Evolutionary conservation across 1,140 invertebrate species (phyloP), one percentile per base, ranked within the genome.

Genomic region (Nylanderia fulva): DNA sequence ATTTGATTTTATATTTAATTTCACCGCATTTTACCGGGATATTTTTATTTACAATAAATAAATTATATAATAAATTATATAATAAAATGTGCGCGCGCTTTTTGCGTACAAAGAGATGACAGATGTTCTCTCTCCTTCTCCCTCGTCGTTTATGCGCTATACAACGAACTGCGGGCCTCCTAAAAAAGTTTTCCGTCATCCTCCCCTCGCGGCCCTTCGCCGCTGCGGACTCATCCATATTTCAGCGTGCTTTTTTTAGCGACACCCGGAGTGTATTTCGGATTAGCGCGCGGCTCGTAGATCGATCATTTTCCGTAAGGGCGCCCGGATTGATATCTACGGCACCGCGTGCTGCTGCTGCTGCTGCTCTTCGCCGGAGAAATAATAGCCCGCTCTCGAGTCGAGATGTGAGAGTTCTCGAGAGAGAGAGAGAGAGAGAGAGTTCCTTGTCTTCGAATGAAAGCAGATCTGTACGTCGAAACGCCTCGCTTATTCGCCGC

Each of bases 271-370:
- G 11, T n/a, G 1, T 18, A 18, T 56, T 36, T 72, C 29, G 18
- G 21, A 24, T 36, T n/a, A 18, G 45, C 27, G 64, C 29, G 24
- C 45, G 24, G 8, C 15, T 54, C 68, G 48, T 66, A 39, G 60
- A 85, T 74, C 79, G 58, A 64, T 72, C 68, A 66, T 66, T 66
- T 24, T 85, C 7, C 29, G 11, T 29, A 24, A 36, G 52, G 33
- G 69, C 21, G 52, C 33, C 29, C n/a, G 48, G 29, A 56, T 21
- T 33, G n/a, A 24, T 9, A 48, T 58, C 52, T 56, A 56, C 52
- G 33, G 52, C 52, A 36, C 7, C n/a, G 48, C 29, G 68, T 33
- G 4, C 21, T 42, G 29, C 29, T 33, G 29, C 29, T 33, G 29
- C 29, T 33, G 29, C 29, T 33, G 29, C 29, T 33, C 69, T 39